Evolutionary conservation across 2,797 vertebrate genomes (phyloP), one percentile per base, ranked within the genome.

Genomic region (Enteromius thamalakanensis): DNA sequence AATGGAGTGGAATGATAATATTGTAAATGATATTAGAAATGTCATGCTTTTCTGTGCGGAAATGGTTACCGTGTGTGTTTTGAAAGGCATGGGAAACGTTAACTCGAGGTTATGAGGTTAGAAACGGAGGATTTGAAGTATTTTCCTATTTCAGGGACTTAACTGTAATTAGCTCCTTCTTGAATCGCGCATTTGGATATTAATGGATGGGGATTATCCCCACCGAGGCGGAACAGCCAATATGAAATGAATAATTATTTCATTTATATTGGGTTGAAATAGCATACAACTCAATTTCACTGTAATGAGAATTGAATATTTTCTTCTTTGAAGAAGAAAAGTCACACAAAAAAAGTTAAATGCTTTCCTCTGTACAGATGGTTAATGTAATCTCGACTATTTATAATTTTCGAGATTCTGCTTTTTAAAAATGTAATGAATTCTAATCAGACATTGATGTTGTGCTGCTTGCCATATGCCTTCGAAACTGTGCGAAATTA

Each of bases 181-280:
- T 92, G 91, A 90, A 86, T 89, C 89, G 89, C 91, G 91, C 87
- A 93, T 93, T 94, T 94, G 90, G 91, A 93, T 94, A 94, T 92
- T 92, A 91, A 93, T 92, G 91, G 91, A 92, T 83, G 90, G 90
- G 91, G 91, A 92, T 93, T 93, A 93, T 92, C 91, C 87, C 74
- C 87, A 89, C 75, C 91, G 90, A 91, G 86, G 91, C 91, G 91
- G 76, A 90, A 86, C 86, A 92, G 87, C 84, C 87, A 88, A 87
- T 87, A 94, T 93, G 88, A 91, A 92, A 93, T 89, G 79, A 91
- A 91, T 90, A 86, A 92, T 93, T 91, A 80, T 90, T 92, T 90
- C 90, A 92, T 92, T 92, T 83, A 87, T 90, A 92, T 90, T 83
- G 70, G 4, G 76, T 76, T 82, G 80, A 90, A 93, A 90, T 79